Conservation (phyloP, 2,888 invertebrate species). For the Crocallis elinguaria region DNA sequence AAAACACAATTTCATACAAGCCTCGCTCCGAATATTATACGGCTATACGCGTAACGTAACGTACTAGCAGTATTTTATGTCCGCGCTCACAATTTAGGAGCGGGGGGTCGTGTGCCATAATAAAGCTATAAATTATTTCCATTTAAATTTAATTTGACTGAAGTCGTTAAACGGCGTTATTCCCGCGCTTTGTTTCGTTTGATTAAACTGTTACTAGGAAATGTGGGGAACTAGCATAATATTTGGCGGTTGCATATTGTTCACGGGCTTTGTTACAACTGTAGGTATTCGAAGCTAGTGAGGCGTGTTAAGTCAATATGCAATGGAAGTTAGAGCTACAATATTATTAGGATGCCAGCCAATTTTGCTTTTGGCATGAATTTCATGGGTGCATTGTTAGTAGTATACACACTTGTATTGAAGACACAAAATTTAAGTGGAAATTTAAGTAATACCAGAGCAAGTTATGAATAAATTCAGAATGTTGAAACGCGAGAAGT, state of each 20-base stretch:
- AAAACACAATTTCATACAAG: slow-evolving; percentile 82
- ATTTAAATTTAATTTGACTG: slow-evolving; percentile 83
- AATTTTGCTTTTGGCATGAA: slow-evolving; percentile 24
- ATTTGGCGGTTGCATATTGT: slow-evolving; percentile 1
- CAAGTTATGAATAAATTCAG: too few species aligned
- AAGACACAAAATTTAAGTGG: not conserved
- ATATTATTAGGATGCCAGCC: slow-evolving; percentile 17
- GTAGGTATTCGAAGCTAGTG: not conserved
- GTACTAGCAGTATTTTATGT: slow-evolving; percentile 78
- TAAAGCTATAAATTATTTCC: slow-evolving; percentile 82
- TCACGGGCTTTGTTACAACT: not conserved
- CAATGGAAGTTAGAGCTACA: slow-evolving; percentile 5
- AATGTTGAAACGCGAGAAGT: too few species aligned
- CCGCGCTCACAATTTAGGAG: slow-evolving; percentile 72
- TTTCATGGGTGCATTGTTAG: not conserved
- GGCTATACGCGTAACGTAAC: slow-evolving; percentile 45
- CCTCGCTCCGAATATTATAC: slow-evolving; percentile 63
- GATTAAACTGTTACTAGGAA: slow-evolving; percentile 66
- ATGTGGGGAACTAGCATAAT: slow-evolving; percentile 49
- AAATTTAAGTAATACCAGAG: not conserved
- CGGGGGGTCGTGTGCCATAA: slow-evolving; percentile 74
- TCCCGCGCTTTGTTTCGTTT: slow-evolving; percentile 68
- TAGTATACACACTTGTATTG: not conserved
- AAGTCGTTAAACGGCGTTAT: slow-evolving; percentile 69
- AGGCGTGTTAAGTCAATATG: slow-evolving; percentile 5